These are phyloP conservation scores for Machimus atricapillus DNA, from an alignment of 2,888 invertebrate genomes.

Conservation along the genomic window DNA sequence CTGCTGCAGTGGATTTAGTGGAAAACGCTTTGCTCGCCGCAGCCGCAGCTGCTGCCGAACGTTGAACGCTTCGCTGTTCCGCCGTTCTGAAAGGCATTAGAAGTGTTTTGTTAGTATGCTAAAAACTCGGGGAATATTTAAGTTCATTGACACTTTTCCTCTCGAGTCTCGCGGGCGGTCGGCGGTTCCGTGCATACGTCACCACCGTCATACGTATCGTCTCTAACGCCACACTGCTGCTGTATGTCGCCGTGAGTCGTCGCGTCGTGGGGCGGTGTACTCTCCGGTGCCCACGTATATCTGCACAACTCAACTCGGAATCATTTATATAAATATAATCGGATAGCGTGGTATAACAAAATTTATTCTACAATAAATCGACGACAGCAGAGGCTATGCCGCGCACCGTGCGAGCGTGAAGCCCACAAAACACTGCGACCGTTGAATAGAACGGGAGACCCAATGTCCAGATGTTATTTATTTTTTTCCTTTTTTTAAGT, in stretches of 20 bases:
- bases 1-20: neutral
- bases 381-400: neutral
- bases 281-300: neutral
- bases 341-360: constrained; percentile 1
- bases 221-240: neutral
- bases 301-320: neutral
- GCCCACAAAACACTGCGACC: neutral
- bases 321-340: neutral
- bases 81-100: neutral
- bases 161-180: constrained; percentile 48
- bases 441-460: neutral
- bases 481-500: neutral
- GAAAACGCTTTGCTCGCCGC: neutral
- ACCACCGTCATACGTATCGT: neutral
- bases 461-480: neutral
- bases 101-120: constrained; percentile 28
- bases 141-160: constrained; percentile 62
- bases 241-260: neutral
- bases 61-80: neutral
- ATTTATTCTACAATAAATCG: constrained; percentile 10
- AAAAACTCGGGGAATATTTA: constrained; percentile 51
- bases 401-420: neutral
- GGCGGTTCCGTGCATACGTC: constrained; percentile 26
- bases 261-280: neutral
- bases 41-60: neutral